phyloP scores from a whole-genome alignment of 1,140 invertebrate genomes.

The Drosophila pandora region DNA sequence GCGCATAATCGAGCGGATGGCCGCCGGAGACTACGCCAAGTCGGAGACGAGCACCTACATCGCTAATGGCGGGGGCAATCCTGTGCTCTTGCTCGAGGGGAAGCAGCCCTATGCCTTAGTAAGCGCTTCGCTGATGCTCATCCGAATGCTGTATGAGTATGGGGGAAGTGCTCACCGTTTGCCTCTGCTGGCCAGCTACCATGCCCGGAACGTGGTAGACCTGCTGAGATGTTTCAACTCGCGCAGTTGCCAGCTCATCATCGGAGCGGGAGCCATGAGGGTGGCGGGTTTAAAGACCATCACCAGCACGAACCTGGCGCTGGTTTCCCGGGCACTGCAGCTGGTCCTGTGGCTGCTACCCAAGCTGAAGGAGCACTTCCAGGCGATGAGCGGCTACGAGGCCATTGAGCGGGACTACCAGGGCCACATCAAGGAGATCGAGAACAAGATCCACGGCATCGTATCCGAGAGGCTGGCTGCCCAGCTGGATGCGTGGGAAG shows the following conservation, averaged over 20 bases:
- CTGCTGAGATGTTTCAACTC: constrained; percentile 96
- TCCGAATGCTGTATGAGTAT: constrained; percentile 96
- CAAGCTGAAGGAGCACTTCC: constrained; percentile 88
- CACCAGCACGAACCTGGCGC: constrained; percentile 95
- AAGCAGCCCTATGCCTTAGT: constrained; percentile 94
- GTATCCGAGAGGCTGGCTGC: constrained; percentile 92
- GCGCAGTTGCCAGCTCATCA: constrained; percentile 95
- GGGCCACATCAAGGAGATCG: constrained; percentile 96
- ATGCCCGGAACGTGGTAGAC: constrained; percentile 93
- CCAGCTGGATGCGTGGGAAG: constrained; percentile 94
- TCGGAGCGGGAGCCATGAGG: constrained; percentile 97
- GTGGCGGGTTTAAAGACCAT: constrained; percentile 98
- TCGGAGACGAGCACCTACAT: constrained; percentile 72
- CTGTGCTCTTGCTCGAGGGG: constrained; percentile 89
- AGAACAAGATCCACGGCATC: constrained; percentile 95
- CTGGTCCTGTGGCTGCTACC: constrained; percentile 91
- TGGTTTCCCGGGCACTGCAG: constrained; percentile 94
- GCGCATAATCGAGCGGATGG: constrained; percentile 90
- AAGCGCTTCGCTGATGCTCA: constrained; percentile 92
- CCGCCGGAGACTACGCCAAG: constrained; percentile 83
- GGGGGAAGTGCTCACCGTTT: constrained; percentile 91
- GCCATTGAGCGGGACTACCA: constrained; percentile 91
- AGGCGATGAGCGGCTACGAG: constrained; percentile 85
- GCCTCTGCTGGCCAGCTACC: constrained; percentile 87
- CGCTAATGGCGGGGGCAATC: constrained; percentile 62